Evolutionary conservation across 2,888 invertebrate genomes (phyloP), one percentile per base, ranked within the genome.

Genomic region (Orthosia incerta): DNA sequence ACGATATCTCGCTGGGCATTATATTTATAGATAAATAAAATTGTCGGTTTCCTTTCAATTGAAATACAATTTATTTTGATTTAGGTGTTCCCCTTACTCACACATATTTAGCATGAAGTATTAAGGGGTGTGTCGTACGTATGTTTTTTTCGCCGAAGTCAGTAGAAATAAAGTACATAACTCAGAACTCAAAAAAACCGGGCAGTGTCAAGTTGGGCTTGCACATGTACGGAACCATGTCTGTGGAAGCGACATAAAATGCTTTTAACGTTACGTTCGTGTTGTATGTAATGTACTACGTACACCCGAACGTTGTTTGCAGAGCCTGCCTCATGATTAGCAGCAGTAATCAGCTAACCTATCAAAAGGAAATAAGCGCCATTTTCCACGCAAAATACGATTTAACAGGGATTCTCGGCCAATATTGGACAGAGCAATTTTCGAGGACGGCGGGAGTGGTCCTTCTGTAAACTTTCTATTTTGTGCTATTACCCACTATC

Each of bases 291-390:
- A 39, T 26, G 39, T 51, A 65, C 3, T 18, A 26, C 18, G 15
- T 31, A 18, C 26, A 20, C 45, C 4, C 68, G 53, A 26, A 51
- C 70, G 2, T 50, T 71, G 80, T 74, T 20, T 9, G 13, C 7
- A 56, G 15, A 87, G 89, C 88, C 90, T 90, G 80, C 87, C 90
- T 74, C 60, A 56, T 67, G 79, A 87, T 88, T 86, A 89, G 74
- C 71, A 65, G 71, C 73, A 80, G 77, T 70, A 76, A 64, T 23
- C 55, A 72, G 78, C 85, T 67, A 79, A 83, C 80, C 85, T 84
- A 51, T 83, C 81, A 84, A 87, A n/a, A n/a, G n/a, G n/a, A n/a
- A n/a, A n/a, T n/a, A 39, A 39, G 39, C 39, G 0, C 39, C 39
- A 39, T 39, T 39, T 9, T 39, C 1, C 39, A 39, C 39, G 39